Percentiles rank a stretch among this genome's conserved stretches.
These are phyloP conservation scores for Platichthys stellatus DNA, from an alignment of 2,113 vertebrate genomes.

Conservation along the genomic window DNA sequence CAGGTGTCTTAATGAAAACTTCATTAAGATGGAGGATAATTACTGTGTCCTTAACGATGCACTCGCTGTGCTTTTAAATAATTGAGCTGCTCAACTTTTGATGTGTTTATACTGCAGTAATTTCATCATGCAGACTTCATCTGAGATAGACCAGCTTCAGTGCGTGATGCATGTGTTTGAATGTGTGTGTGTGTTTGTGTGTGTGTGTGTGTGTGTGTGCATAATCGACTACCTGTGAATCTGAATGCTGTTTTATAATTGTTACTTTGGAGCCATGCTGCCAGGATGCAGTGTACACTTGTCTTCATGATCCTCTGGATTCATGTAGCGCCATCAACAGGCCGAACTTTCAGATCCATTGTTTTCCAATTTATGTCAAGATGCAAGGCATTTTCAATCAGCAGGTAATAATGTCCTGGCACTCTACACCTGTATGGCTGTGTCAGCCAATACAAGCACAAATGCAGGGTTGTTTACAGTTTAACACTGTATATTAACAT, in stretches of 20 bases:
- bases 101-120: slow-evolving; percentile 74
- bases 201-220: slow-evolving; percentile 1
- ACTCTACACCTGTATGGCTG: too few relatives aligned
- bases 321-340: too few relatives aligned
- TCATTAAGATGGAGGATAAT: slow-evolving; percentile 78
- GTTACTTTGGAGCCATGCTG: neutral
- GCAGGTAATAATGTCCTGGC: too few relatives aligned
- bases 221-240: neutral
- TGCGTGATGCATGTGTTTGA: neutral
- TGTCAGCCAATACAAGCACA: too few relatives aligned
- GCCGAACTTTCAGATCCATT: too few relatives aligned
- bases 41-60: slow-evolving; percentile 74
- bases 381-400: too few relatives aligned
- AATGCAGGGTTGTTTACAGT: too few relatives aligned
- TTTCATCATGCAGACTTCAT: slow-evolving; percentile 70
- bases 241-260: neutral
- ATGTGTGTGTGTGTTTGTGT: neutral
- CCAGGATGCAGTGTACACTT: too few relatives aligned
- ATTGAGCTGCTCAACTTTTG: slow-evolving; percentile 76
- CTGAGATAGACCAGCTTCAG: slow-evolving; percentile 37
- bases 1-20: slow-evolving; percentile 81
- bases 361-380: too few relatives aligned
- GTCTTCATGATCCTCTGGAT: too few relatives aligned
- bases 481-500: too few relatives aligned
- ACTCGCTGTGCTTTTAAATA: slow-evolving; percentile 77